Evolutionary conservation across 2,113 vertebrate genomes (phyloP).

Genomic region (Parus major): DNA sequence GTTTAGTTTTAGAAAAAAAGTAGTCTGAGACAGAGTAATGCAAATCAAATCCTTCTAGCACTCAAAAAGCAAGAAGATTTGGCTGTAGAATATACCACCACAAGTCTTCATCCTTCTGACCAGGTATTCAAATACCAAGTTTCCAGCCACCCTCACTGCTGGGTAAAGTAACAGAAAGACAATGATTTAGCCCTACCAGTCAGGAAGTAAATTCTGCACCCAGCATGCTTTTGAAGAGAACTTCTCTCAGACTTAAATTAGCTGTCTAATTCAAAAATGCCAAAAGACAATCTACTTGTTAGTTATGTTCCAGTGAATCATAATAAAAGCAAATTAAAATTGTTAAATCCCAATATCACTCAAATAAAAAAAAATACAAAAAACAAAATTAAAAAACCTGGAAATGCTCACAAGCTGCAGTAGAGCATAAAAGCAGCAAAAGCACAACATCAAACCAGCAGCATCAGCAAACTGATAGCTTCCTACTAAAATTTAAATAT

Average conservation of each 20-base stretch:
- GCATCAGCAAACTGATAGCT: not conserved
- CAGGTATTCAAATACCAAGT: constrained; percentile 5
- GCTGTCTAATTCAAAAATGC: not conserved
- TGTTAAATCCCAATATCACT: not conserved
- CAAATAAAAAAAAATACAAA: not conserved
- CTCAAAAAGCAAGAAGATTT: not conserved
- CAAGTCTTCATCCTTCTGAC: constrained; percentile 5
- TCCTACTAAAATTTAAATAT: not conserved
- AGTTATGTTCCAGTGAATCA: not conserved
- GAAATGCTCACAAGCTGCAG: not conserved
- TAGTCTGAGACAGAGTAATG: not conserved
- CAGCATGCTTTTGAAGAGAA: not conserved
- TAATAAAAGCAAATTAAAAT: not conserved
- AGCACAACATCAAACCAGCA: not conserved
- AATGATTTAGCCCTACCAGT: not conserved
- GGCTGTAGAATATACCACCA: not conserved
- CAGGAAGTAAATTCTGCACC: not conserved
- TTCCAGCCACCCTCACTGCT: constrained; percentile 18
- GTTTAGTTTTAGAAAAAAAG: constrained; percentile 35
- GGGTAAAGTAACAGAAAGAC: not conserved
- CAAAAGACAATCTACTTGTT: not conserved
- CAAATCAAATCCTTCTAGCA: constrained; percentile 45
- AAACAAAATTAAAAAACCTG: not conserved
- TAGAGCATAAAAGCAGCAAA: not conserved
- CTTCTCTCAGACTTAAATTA: not conserved